phyloP scores from a whole-genome alignment of 1,140 invertebrate species.

The Drosophila sproati region DNA sequence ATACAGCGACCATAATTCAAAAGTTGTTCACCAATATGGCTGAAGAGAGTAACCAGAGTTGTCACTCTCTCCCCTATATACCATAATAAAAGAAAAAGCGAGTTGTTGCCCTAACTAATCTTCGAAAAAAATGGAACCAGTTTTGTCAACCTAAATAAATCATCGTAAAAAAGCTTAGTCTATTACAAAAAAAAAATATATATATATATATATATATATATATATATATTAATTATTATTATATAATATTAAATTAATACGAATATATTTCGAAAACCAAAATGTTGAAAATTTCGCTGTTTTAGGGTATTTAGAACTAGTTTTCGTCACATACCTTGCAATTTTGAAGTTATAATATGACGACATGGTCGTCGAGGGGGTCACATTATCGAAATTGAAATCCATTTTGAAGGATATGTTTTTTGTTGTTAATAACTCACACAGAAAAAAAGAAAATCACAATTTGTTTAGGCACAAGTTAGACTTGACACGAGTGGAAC shows the following conservation, averaged over 20 bases:
- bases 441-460: conserved; percentile 23
- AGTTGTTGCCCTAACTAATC: background rate
- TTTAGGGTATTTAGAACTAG: background rate
- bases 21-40: too few relatives aligned
- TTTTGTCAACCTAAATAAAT: background rate
- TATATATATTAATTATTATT: background rate
- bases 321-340: conserved; percentile 62
- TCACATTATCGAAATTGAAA: conserved; percentile 58
- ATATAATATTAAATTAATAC: background rate
- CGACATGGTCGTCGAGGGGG: conserved; percentile 70
- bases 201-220: background rate
- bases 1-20: background rate
- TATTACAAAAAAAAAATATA: too few relatives aligned
- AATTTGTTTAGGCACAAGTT: conserved; percentile 57
- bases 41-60: background rate
- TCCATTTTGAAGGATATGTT: conserved; percentile 60
- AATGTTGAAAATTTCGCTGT: conserved; percentile 22
- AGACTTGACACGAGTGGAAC: conserved; percentile 74
- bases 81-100: background rate
- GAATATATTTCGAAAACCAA: conserved; percentile 31
- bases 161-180: too few relatives aligned
- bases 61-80: background rate
- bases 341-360: conserved; percentile 67
- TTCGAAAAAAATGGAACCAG: background rate
- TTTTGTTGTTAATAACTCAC: conserved; percentile 47